Base-by-base conservation (phyloP, 2,113 vertebrate species). In the Ranitomeya imitator region DNA sequence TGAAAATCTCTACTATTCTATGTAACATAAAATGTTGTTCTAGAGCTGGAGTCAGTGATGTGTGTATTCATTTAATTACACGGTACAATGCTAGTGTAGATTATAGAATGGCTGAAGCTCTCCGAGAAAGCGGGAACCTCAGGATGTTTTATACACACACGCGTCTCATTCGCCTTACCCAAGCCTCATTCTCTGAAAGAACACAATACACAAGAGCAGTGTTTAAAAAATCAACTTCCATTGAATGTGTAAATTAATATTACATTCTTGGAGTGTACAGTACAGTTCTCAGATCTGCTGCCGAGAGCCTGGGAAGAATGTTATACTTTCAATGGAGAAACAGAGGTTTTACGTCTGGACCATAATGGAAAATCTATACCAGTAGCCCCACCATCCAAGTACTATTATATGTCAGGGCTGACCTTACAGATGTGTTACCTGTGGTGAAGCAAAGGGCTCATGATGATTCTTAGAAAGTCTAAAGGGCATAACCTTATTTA, bases 11-110 rank as follows among this genome's bases (percentile, higher is more conserved):
- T 31, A 60, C 79, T 59, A 80, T 57, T 65, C 11, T 37, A 83
- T 83, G 60, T 63, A 83, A 83, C 60, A 63, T 83, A 61, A 83
- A 83, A 83, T 83, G 31, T 83, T 83, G 31, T 83, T 83, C 59
- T 65, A 83, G 60, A 65, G 31, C 57, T 37, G 60, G 26, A 65
- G 60, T n/a, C 80, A 83, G 55, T 65, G 60, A 67, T 83, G 80
- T 83, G 80, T 65, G 80, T 21, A 83, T 83, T 37, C 13, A 61
- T 83, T 83, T 83, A 65, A 83, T 83, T 83, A 83, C 79, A 80
- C 55, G 55, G 79, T 60, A 80, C 23, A 60, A 57, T 80, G 79
- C 79, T 80, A 80, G 79, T 59, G 79, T 59, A 80, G 71, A 74
- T 74, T 74, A 74, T 74, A 74, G 71, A 74, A 74, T 74, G 71